Evolutionary conservation across 1,140 invertebrate species (phyloP).

Genomic region (Oryzaephilus surinamensis): DNA sequence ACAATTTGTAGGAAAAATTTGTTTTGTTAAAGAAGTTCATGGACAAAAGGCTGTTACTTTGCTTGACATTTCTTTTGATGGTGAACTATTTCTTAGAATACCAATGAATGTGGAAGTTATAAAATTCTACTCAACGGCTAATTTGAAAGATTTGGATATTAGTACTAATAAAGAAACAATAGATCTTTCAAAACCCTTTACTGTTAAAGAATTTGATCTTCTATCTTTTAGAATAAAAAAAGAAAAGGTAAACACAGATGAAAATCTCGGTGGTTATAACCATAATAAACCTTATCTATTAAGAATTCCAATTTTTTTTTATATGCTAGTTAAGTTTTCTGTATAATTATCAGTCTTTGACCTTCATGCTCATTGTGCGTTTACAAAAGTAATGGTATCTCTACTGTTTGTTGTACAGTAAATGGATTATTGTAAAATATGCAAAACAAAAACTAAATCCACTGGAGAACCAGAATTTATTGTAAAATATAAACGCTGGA

Average conservation of each 20-base stretch:
- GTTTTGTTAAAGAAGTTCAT: constrained; percentile 4
- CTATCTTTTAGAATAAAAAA: constrained; percentile 8
- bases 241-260: constrained; percentile 10
- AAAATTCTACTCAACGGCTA: constrained; percentile 10
- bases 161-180: constrained; percentile 6
- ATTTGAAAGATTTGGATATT: constrained; percentile 10
- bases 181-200: constrained; percentile 8
- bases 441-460: constrained; percentile 7
- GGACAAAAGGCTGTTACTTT: constrained; percentile 4
- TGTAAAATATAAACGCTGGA: constrained; percentile 5
- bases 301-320: constrained; percentile 7
- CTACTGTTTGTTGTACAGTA: constrained; percentile 6
- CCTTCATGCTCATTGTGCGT: background rate
- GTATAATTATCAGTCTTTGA: constrained; percentile 4
- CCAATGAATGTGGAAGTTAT: constrained; percentile 9
- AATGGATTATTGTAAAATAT: constrained; percentile 10
- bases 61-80: constrained; percentile 6
- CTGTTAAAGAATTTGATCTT: constrained; percentile 8
- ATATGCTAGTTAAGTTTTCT: constrained; percentile 9
- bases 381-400: constrained; percentile 1
- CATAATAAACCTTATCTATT: constrained; percentile 10
- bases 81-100: constrained; percentile 6
- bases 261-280: constrained; percentile 8
- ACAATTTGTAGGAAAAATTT: constrained; percentile 10
- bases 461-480: constrained; percentile 5